These are phyloP conservation scores for Acleris emargana DNA, from an alignment of 2,888 invertebrate genomes.

Conservation along the genomic window DNA sequence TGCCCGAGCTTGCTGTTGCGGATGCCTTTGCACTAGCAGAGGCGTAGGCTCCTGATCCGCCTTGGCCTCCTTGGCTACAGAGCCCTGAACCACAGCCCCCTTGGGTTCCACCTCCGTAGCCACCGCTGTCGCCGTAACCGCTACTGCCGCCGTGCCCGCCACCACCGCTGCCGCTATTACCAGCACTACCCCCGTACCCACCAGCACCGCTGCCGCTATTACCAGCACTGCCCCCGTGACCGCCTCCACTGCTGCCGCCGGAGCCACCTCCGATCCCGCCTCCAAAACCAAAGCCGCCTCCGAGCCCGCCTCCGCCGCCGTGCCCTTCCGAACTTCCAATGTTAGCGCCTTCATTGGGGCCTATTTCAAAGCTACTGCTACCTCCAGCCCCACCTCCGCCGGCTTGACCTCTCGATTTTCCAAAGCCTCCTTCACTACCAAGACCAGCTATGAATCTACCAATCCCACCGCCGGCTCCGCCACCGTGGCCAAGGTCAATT, in stretches of 20 bases:
- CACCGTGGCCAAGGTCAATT: constrained; percentile 28
- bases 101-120: constrained; percentile 24
- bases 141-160: constrained; percentile 32
- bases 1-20: constrained; percentile 57
- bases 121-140: constrained; percentile 28
- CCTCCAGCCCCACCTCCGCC: constrained; percentile 34
- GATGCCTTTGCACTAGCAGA: constrained; percentile 64
- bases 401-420: constrained; percentile 17
- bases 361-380: constrained; percentile 20
- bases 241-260: constrained; percentile 37
- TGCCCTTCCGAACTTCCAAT: too few relatives aligned
- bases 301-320: constrained; percentile 42
- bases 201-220: constrained; percentile 38
- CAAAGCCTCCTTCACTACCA: constrained; percentile 20
- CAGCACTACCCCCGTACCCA: constrained; percentile 41
- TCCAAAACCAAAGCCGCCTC: constrained; percentile 41
- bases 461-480: constrained; percentile 9
- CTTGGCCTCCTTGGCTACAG: constrained; percentile 54
- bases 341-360: too few relatives aligned
- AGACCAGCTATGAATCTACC: constrained; percentile 3
- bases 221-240: constrained; percentile 41
- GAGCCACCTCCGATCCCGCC: constrained; percentile 50
- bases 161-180: constrained; percentile 38
- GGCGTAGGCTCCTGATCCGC: constrained; percentile 47
- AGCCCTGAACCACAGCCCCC: constrained; percentile 36